Evolutionary conservation across 2,797 vertebrate genomes (phyloP).

Genomic region (Pteronotus mesoamericanus): DNA sequence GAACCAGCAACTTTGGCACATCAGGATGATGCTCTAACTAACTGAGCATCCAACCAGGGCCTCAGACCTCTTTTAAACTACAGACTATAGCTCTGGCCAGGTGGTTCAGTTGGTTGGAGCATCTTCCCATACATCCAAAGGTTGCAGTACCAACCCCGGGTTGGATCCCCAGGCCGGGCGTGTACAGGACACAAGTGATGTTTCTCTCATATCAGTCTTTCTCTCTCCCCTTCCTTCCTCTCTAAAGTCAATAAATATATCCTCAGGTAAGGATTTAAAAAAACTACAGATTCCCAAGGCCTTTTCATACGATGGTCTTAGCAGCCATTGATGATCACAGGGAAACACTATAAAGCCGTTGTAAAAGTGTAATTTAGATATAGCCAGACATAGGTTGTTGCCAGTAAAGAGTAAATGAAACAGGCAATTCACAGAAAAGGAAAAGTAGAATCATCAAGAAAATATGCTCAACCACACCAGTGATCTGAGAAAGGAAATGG

Average conservation of each 20-base stretch:
- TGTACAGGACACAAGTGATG: neutral
- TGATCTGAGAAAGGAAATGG: slow-evolving; percentile 31
- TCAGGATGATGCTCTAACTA: too few relatives aligned
- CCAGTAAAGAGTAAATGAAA: neutral
- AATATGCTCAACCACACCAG: neutral
- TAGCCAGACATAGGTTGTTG: neutral
- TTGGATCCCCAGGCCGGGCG: neutral
- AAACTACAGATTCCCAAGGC: neutral
- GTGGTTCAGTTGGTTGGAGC: neutral
- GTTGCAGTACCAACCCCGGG: neutral
- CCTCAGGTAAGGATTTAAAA: neutral
- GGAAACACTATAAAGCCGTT: neutral
- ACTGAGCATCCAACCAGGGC: too few relatives aligned
- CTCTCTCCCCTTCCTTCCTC: neutral
- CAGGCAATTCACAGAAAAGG: neutral
- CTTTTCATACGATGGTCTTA: neutral
- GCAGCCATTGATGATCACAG: neutral
- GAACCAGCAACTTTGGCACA: too few relatives aligned
- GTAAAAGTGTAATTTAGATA: neutral
- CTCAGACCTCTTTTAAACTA: neutral
- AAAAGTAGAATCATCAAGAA: slow-evolving; percentile 11
- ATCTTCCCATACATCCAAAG: neutral
- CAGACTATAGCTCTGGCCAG: neutral
- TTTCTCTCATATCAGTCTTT: too few relatives aligned
- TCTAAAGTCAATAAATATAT: neutral